Evolutionary conservation across 2,797 vertebrate genomes (phyloP).

Genomic region (Lithobates sylvaticus): DNA sequence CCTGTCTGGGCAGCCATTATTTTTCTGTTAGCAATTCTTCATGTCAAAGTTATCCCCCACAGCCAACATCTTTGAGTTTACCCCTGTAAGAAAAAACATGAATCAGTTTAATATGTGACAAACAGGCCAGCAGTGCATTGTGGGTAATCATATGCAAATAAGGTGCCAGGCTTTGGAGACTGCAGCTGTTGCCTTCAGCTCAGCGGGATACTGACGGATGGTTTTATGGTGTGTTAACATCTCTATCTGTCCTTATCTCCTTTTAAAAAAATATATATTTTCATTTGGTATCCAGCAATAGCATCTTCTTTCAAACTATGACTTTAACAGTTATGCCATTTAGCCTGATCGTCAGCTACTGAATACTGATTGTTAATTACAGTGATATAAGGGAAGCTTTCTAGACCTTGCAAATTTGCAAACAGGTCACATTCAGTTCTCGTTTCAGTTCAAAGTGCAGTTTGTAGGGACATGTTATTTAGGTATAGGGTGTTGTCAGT

Average conservation of each 20-base stretch:
- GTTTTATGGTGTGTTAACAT: conserved; percentile 15
- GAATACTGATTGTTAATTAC: background rate
- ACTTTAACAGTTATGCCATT: background rate
- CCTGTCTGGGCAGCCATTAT: conserved; percentile 21
- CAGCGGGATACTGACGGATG: conserved; percentile 42
- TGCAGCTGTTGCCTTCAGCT: conserved; percentile 58
- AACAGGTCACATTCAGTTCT: background rate
- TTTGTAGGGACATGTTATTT: background rate
- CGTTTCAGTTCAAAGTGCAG: background rate
- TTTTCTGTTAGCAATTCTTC: conserved; percentile 31
- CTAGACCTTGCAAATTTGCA: too few relatives aligned
- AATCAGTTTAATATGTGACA: conserved; percentile 40
- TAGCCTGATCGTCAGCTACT: background rate
- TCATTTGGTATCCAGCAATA: conserved; percentile 1
- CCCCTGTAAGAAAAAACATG: conserved; percentile 15
- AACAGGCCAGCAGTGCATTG: conserved; percentile 22
- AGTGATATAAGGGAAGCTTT: background rate
- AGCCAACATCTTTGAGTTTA: conserved; percentile 21
- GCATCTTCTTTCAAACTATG: background rate
- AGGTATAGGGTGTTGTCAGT: too few relatives aligned
- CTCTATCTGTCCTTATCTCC: background rate
- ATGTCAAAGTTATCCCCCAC: conserved; percentile 9
- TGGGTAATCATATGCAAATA: conserved; percentile 57
- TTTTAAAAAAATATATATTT: background rate
- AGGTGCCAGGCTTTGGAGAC: conserved; percentile 25